Evolutionary conservation across 2,113 vertebrate genomes (phyloP).

Genomic region (Anguilla japonica): DNA sequence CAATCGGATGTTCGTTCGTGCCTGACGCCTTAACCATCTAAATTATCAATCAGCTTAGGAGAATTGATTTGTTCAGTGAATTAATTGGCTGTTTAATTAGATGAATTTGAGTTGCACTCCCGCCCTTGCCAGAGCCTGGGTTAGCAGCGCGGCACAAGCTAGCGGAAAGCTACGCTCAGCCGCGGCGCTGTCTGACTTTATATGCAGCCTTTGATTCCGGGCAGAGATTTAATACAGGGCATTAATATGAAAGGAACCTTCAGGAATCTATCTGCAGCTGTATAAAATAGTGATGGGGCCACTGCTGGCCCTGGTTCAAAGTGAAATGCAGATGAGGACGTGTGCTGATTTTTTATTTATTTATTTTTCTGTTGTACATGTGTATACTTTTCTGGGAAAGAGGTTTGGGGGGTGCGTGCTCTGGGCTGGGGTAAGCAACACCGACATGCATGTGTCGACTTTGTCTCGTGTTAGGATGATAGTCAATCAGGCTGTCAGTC

Average conservation of each 20-base stretch:
- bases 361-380: constrained; percentile 28
- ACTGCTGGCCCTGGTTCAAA: background rate
- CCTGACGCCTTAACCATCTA: constrained; percentile 13
- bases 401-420: constrained; percentile 11
- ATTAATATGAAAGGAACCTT: background rate
- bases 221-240: background rate
- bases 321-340: background rate
- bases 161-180: background rate
- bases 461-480: constrained; percentile 61
- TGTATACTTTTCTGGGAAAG: constrained; percentile 33
- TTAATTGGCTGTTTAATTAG: constrained; percentile 6
- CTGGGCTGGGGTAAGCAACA: constrained; percentile 21
- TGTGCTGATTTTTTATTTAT: constrained; percentile 39
- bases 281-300: background rate
- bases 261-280: background rate
- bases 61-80: constrained; percentile 10
- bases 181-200: background rate
- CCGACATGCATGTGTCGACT: constrained; percentile 27
- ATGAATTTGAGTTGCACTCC: background rate
- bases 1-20: background rate
- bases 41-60: constrained; percentile 16
- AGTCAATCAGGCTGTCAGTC: constrained; percentile 69
- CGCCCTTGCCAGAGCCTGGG: background rate
- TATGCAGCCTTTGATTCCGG: background rate
- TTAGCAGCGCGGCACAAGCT: background rate